Base-by-base conservation (phyloP, 2,888 invertebrate genomes). In the Gisinianus flammeolus region DNA sequence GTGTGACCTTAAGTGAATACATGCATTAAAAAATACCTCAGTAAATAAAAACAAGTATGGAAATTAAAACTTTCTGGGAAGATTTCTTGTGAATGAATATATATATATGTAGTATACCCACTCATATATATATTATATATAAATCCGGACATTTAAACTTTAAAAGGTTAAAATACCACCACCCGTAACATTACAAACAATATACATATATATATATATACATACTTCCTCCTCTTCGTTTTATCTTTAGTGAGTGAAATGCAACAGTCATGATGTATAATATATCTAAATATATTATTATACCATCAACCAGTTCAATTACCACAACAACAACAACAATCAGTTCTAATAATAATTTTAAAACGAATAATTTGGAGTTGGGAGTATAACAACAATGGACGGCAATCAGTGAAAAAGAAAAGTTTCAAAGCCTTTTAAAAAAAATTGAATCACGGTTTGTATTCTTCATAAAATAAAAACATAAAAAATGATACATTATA, bases 1-100 rank as follows among this genome's bases (percentile, higher is more conserved):
- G 70, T 70, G 44, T 70, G 70, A 70, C n/a, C 54, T 70, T 44
- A 31, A 52, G 22, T 28, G 24, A 28, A 22, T 70, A 16, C 22
- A 52, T 67, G n/a, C 4, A 33, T 2, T 33, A 12, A 64, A 64
- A 22, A 24, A 24, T 64, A 24, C 26, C 16, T 44, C 52, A 44
- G 52, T 12, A 56, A 22, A 56, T n/a, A 12, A 6, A 56, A 56
- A n/a, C 5, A 4, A 56, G 56, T 56, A n/a, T n/a, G n/a, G n/a
- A n/a, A n/a, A n/a, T n/a, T n/a, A n/a, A 44, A 44, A 58, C 24
- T 22, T 8, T n/a, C 22, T 8, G n/a, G 22, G 22, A 24, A 58
- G 22, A 1, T 44, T 16, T 44, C 44, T 44, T 58, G n/a, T 58
- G 58, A 12, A 58, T 22, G n/a, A n/a, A 58, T 58, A 19, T 8